Conservation (phyloP, 2,113 vertebrate species). For the Albula goreensis region DNA sequence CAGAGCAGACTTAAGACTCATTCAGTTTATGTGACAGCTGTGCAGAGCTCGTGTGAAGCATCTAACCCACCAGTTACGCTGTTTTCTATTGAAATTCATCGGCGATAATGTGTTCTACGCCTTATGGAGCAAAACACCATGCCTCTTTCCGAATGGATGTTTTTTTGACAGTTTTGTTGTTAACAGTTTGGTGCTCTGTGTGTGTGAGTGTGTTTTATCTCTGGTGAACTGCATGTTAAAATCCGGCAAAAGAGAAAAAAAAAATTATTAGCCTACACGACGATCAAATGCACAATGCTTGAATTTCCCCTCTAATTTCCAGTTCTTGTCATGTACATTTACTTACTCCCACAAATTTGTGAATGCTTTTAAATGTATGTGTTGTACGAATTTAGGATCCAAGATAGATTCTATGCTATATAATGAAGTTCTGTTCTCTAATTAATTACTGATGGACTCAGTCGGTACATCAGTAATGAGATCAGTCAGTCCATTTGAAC, state of each 20-base stretch:
- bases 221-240: constrained; percentile 17
- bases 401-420: background rate
- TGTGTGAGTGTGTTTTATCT: constrained; percentile 28
- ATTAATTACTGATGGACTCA: too few species aligned
- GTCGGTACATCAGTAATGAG: too few species aligned
- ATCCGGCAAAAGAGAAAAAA: constrained; percentile 8
- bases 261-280: background rate
- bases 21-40: constrained; percentile 26
- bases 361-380: background rate
- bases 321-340: background rate
- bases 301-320: constrained; percentile 2
- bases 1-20: constrained; percentile 17
- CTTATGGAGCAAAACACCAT: constrained; percentile 46
- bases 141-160: constrained; percentile 31
- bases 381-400: background rate
- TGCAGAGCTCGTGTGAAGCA: constrained; percentile 39
- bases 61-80: constrained; percentile 33
- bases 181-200: constrained; percentile 29
- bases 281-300: constrained; percentile 30
- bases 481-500: background rate
- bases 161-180: background rate
- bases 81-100: constrained; percentile 23
- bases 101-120: constrained; percentile 39
- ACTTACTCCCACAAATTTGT: background rate
- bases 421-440: background rate